A percentile compares a stretch with the other conserved stretches of the same genome.
Conservation (phyloP, 2,888 invertebrate genomes). For the Strigamia crassipes region DNA sequence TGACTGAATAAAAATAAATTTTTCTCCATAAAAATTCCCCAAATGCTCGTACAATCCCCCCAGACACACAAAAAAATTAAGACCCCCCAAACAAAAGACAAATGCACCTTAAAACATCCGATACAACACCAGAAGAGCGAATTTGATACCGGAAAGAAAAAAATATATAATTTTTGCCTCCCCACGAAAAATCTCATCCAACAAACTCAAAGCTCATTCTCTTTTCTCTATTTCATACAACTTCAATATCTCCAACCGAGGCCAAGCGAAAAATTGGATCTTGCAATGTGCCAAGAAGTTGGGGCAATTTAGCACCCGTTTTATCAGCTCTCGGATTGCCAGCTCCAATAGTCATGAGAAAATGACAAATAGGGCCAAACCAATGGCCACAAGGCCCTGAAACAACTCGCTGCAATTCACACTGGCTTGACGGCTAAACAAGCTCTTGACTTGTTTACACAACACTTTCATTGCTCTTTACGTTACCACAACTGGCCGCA, state of each 20-base stretch:
- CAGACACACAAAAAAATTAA: background rate
- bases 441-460: slow-evolving; percentile 40
- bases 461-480: slow-evolving; percentile 5
- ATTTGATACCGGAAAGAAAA: background rate
- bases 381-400: slow-evolving; percentile 40
- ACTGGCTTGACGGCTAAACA: slow-evolving; percentile 31
- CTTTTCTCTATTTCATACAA: slow-evolving; percentile 36
- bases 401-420: slow-evolving; percentile 38
- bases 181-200: background rate
- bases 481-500: slow-evolving; percentile 31
- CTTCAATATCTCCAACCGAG: slow-evolving; percentile 33
- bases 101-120: no score
- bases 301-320: slow-evolving; percentile 37
- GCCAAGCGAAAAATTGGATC: slow-evolving; percentile 39
- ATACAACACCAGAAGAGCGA: background rate
- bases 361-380: slow-evolving; percentile 29
- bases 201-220: slow-evolving; percentile 5
- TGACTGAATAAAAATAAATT: background rate
- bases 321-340: slow-evolving; percentile 31
- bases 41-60: background rate
- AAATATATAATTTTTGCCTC: background rate
- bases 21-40: background rate
- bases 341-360: slow-evolving; percentile 37
- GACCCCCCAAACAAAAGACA: background rate
- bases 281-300: slow-evolving; percentile 39